A percentile compares a stretch with the other conserved stretches of the same genome.
Evolutionary conservation across 2,888 invertebrate species (phyloP).

Genomic region (Melinaea marsaeus): DNA sequence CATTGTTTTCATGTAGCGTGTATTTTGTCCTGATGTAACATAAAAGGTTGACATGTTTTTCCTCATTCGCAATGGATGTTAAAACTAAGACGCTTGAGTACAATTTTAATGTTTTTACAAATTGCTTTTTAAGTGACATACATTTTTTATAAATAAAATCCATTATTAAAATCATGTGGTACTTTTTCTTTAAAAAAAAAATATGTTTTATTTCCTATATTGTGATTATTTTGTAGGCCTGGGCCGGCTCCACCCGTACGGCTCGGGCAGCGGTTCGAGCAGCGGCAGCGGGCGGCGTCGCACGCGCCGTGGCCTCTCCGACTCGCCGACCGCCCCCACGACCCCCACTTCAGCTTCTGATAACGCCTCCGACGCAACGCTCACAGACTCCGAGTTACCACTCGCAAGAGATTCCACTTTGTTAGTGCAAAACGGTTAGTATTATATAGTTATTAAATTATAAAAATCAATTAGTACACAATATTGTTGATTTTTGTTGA

Average conservation of each 20-base stretch:
- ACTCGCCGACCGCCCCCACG: conserved; percentile 82
- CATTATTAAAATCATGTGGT: background rate
- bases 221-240: conserved; percentile 74
- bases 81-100: conserved; percentile 6
- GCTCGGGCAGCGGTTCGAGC: conserved; percentile 85
- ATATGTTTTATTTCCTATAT: too few relatives aligned
- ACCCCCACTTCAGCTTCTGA: conserved; percentile 84
- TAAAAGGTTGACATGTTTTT: conserved; percentile 28
- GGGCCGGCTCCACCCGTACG: conserved; percentile 90
- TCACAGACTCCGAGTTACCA: conserved; percentile 90
- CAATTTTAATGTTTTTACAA: conserved; percentile 11
- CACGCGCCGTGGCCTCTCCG: conserved; percentile 81
- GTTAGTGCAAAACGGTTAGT: conserved; percentile 89
- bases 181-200: too few relatives aligned
- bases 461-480: background rate
- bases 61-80: conserved; percentile 23
- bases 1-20: conserved; percentile 18
- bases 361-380: conserved; percentile 90
- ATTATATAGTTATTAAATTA: background rate
- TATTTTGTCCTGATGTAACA: conserved; percentile 25
- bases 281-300: conserved; percentile 79
- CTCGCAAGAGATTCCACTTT: conserved; percentile 88
- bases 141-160: background rate
- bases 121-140: background rate
- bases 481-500: background rate